Evolutionary conservation across 2,797 vertebrate genomes (phyloP), one percentile per base, ranked within the genome.

Genomic region (Sternarchorhynchus goeldii): DNA sequence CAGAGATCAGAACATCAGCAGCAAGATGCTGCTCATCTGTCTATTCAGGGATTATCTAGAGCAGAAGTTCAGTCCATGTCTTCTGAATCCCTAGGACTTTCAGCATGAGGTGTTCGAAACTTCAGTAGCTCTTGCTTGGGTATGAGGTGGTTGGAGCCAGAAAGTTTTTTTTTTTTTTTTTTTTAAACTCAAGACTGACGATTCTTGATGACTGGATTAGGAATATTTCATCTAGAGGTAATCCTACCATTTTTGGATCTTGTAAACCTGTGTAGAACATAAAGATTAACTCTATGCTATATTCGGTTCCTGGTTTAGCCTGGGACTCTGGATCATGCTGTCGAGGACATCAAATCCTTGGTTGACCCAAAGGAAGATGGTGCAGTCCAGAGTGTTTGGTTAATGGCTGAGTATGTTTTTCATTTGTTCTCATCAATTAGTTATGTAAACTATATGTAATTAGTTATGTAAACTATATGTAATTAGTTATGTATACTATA

Each of bases 351-450:
- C 56, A 88, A 89, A 83, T 17, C 84, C 74, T 63, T 85, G 55
- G 75, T 93, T 75, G 67, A 89, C 53, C 83, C 87, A 21, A 89
- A 87, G 62, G 87, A 86, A 55, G 93, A 94, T 68, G 93, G 94
- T 81, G 88, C 1, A 2, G 17, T 93, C 83, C 86, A 85, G 71
- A 87, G 92, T 74, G 77, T 90, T 82, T 97, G 93, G 94, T 93
- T 95, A 75, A 86, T 96, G 90, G 90, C 91, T 72, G 92, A 95
- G 94, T 95, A 80, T 92, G 93, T 87, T 76, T 68, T 70, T 56
- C 6, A 2, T 59, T 62, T 63, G n/a, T 63, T 72, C 4, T 25
- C 55, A 41, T 67, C 2, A 29, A n/a, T 57, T 34, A 58, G 8
- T 50, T n/a, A 21, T 2, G 16, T 25, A 6, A 2, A 2, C 2